Evolutionary conservation across 2,888 invertebrate species (phyloP), one percentile per base, ranked within the genome.

Genomic region (Drosophila glabriapex): DNA sequence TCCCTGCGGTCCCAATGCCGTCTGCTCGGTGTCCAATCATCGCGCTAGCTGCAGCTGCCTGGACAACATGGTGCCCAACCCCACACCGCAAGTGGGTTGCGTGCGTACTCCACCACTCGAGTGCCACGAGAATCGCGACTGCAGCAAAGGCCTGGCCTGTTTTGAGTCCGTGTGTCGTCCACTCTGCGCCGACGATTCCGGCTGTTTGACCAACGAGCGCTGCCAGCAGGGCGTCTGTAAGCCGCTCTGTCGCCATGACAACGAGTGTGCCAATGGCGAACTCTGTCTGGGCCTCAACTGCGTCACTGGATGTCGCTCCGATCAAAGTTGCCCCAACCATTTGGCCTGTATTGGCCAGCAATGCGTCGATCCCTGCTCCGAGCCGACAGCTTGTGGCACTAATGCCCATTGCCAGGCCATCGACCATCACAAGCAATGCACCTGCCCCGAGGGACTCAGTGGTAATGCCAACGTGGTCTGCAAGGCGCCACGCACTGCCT

Each of bases 11-110:
- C 97, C 97, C 1, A 97, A 97, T 90, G 97, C 97, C 1, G 94
- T 95, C 28, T 97, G 98, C 90, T 95, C 96, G 0, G 96, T 97
- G 1, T 95, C 96, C 16, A 97, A 97, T 90, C 96, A 97, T 91
- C 95, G 97, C 83, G 96, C 97, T 7, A 95, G 96, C 43, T 98
- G 98, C 91, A 96, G 96, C 29, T 98, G 98, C 91, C 94, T 96
- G 41, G 94, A 95, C 58, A 96, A 96, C 29, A 95, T 97, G 92
- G 97, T 98, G 85, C 97, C 98, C 16, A 98, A 97, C 92, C 98
- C 98, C 58, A 96, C 97, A 3, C 96, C 98, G 1, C 97, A 97
- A 91, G 95, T 98, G 41, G 98, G 97, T 0, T 98, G 98, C 90
- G 96, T 97, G 0, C 95, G 98, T 85, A 95, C 97, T 16, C 97